Evolutionary conservation across 2,888 invertebrate species (phyloP), one percentile per base, ranked within the genome.

Genomic region (Charanyca ferruginea): DNA sequence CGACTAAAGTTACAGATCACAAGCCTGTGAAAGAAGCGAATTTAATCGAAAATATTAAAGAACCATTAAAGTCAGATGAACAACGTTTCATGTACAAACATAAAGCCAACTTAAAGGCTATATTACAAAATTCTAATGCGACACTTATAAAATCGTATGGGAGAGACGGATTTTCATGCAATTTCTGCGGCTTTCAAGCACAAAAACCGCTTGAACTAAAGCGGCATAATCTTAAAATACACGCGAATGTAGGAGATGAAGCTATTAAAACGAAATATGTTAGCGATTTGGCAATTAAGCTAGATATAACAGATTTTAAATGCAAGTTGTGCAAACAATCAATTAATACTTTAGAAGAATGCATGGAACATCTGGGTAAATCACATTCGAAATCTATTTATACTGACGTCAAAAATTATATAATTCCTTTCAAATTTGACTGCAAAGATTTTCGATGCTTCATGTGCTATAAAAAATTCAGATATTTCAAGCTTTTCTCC

Each of bases 241-340:
- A 59, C 4, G 89, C 89, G 60, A 77, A 83, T 7, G 64, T 67
- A 23, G 63, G 73, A 0, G 83, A 80, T 38, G 70, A 73, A 3
- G 72, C 67, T 4, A 85, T 85, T 45, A 85, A 85, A 75, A 74
- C 79, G 0, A 74, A 68, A 72, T 64, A 81, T 6, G 59, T 84
- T 0, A 51, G 78, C 0, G 82, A 73, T 13, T 86, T 87, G 62
- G 75, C 85, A 2, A 81, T 90, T 0, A 90, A 90, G 73, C 61
- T 93, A 0, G 93, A 93, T 22, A 84, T 91, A 6, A 92, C 93
- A 0, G 72, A 63, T 5, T 67, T 93, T 0, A 74, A 79, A 53
- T 94, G 93, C 73, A 87, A 79, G 5, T 58, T 91, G 4, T 93
- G 93, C 55, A 42, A 69, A 0, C 6, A 22, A 3, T 61, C 66